Evolutionary conservation across 2,113 vertebrate genomes (phyloP).

Genomic region (Nycticorax nycticorax): DNA sequence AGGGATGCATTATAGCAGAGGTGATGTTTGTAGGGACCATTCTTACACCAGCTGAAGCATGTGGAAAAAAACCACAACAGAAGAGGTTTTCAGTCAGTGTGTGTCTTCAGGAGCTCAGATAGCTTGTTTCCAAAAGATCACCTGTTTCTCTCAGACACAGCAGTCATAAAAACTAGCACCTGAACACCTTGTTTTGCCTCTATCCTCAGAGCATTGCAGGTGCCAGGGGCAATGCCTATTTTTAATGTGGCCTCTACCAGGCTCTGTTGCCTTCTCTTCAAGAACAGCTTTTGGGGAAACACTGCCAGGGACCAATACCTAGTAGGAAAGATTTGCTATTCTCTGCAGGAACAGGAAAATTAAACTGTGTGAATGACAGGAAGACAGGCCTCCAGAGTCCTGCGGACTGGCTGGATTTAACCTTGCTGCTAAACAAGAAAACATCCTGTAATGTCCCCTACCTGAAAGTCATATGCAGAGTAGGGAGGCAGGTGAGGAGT

Average conservation of each 20-base stretch:
- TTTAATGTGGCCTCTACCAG: background rate
- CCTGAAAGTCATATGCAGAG: slow-evolving; percentile 94
- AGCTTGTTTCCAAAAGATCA: background rate
- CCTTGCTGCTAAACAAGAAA: background rate
- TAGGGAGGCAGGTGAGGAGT: slow-evolving; percentile 94
- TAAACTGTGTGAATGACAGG: background rate
- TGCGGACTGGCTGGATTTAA: background rate
- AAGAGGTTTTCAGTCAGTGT: background rate
- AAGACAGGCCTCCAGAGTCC: background rate
- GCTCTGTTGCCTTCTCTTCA: background rate
- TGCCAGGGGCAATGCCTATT: background rate
- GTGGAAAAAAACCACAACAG: background rate
- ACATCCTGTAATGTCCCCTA: slow-evolving; percentile 49
- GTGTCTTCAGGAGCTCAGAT: background rate
- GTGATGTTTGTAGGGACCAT: background rate
- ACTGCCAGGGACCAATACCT: background rate
- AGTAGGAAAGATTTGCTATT: background rate
- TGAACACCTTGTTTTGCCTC: background rate
- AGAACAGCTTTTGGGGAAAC: background rate
- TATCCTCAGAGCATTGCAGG: background rate
- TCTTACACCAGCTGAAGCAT: background rate
- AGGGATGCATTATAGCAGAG: background rate
- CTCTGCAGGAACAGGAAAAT: background rate
- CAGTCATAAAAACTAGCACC: background rate
- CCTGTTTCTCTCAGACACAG: background rate